These are phyloP conservation scores for Falco naumanni DNA, from an alignment of 2,797 vertebrate genomes.

Conservation along the genomic window DNA sequence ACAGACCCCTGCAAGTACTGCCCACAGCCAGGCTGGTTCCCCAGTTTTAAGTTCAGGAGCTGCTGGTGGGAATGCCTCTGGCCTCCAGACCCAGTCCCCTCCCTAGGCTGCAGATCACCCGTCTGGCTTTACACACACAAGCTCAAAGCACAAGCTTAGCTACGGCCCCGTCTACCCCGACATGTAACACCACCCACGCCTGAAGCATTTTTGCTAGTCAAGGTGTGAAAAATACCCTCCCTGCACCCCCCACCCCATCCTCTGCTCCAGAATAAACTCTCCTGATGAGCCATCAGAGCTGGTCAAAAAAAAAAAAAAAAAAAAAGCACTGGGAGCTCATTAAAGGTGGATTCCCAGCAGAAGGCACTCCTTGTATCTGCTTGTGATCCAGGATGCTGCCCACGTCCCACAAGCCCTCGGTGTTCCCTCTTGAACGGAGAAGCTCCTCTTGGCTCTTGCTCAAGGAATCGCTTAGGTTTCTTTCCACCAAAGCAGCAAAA, in stretches of 20 bases:
- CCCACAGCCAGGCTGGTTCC: background rate
- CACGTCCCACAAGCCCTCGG: rapidly evolving
- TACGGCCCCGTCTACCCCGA: background rate
- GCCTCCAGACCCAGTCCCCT: background rate
- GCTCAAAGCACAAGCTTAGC: background rate
- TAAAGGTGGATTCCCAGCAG: background rate
- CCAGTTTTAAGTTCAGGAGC: background rate
- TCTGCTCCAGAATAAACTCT: background rate
- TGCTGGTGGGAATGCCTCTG: background rate
- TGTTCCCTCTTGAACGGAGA: background rate
- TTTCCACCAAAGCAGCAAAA: background rate
- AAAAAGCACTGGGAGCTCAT: background rate
- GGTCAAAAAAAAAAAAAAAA: background rate
- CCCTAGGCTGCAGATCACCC: background rate
- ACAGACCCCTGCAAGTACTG: background rate
- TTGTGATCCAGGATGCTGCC: background rate
- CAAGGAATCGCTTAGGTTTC: background rate
- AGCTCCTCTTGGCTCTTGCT: background rate
- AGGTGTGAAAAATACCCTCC: background rate
- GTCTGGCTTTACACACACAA: background rate
- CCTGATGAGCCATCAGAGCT: background rate
- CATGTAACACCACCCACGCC: rapidly evolving
- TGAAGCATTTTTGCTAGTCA: background rate
- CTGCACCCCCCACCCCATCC: background rate
- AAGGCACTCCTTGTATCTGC: background rate